Conservation (phyloP, 2,797 vertebrate genomes). For the Spheniscus humboldti region DNA sequence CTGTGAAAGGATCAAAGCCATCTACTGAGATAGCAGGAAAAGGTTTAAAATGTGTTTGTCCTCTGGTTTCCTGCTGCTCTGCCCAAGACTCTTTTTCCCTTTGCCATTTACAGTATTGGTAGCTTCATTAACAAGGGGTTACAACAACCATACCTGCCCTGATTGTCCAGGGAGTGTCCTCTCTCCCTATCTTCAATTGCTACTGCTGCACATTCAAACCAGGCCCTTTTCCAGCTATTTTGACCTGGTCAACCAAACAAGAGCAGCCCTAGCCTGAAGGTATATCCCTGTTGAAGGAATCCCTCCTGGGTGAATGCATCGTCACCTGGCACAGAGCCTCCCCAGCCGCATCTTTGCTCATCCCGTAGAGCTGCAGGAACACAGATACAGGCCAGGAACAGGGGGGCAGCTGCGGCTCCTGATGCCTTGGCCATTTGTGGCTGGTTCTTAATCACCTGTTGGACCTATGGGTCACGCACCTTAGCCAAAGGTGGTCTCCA, state of each 20-base stretch:
- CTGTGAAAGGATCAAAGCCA: background rate
- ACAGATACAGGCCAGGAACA: background rate
- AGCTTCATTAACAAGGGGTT: background rate
- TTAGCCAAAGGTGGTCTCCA: background rate
- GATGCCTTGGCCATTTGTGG: background rate
- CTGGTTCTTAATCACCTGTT: background rate
- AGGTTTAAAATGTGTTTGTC: background rate
- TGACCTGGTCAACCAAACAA: background rate
- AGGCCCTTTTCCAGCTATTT: background rate
- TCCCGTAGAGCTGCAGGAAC: rapidly evolving
- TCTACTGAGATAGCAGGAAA: background rate
- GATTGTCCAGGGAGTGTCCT: background rate
- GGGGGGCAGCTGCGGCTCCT: background rate
- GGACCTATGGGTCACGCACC: background rate
- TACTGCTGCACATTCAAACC: background rate
- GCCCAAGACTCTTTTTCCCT: background rate
- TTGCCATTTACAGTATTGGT: background rate
- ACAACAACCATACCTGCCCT: background rate
- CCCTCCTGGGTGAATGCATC: background rate
- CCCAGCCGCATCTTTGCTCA: background rate
- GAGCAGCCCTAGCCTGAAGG: background rate
- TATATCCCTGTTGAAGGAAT: background rate
- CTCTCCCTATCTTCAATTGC: background rate
- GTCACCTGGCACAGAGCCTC: background rate
- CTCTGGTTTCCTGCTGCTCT: background rate